These are phyloP conservation scores for Drosophila atroscutellata DNA, from an alignment of 2,888 invertebrate species.

Conservation along the genomic window DNA sequence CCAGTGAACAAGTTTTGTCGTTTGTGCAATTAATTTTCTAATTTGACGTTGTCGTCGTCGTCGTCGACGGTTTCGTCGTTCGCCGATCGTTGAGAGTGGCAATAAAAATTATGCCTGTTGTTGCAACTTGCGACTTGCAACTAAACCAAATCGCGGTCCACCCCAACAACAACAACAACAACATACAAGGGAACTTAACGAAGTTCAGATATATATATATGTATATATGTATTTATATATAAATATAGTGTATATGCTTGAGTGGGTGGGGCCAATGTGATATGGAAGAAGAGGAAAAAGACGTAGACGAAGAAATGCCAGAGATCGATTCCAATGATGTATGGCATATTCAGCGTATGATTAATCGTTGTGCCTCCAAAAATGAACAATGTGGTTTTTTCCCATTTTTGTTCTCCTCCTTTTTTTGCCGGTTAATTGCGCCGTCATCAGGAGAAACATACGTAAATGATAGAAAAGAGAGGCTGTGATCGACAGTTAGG, in stretches of 20 bases:
- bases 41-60: conserved; percentile 50
- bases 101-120: conserved; percentile 14
- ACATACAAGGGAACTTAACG: conserved; percentile 9
- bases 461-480: conserved; percentile 1
- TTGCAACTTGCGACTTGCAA: conserved; percentile 10
- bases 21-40: conserved; percentile 73
- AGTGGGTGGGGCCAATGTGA: conserved; percentile 31
- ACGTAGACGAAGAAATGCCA: conserved; percentile 14
- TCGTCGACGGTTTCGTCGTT: conserved; percentile 42
- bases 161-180: conserved; percentile 2
- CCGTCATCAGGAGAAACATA: conserved; percentile 6
- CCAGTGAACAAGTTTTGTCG: conserved; percentile 76
- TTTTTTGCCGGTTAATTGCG: conserved; percentile 39
- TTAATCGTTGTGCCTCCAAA: conserved; percentile 31
- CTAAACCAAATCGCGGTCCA: conserved; percentile 9
- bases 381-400: conserved; percentile 9
- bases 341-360: conserved; percentile 27
- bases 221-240: too few species aligned
- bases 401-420: not conserved
- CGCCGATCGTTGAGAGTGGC: conserved; percentile 41
- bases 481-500: not conserved
- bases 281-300: not conserved
- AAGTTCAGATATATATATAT: conserved; percentile 7
- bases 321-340: conserved; percentile 20
- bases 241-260: not conserved